These are phyloP conservation scores for Zaprionus kolodkinae DNA, from an alignment of 1,140 invertebrate species.

Conservation along the genomic window DNA sequence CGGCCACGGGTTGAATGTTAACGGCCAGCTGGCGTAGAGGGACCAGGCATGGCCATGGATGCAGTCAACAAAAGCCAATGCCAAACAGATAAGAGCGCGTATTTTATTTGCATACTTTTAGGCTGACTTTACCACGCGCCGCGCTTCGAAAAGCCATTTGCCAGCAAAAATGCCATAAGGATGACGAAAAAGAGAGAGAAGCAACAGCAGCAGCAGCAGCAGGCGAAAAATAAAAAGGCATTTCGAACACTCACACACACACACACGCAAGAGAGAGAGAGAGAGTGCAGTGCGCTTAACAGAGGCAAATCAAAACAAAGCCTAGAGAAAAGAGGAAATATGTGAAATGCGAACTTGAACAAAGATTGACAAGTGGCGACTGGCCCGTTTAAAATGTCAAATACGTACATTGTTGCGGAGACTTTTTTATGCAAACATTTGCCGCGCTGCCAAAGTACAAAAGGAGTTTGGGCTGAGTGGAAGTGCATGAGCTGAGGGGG, in stretches of 20 bases:
- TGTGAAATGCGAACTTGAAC: slow-evolving; percentile 81
- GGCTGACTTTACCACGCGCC: slow-evolving; percentile 64
- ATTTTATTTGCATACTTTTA: slow-evolving; percentile 83
- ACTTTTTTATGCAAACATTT: slow-evolving; percentile 71
- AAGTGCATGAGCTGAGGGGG: background rate
- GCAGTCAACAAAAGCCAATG: slow-evolving; percentile 74
- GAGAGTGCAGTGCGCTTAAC: slow-evolving; percentile 36
- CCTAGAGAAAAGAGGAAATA: slow-evolving; percentile 61
- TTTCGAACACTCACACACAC: slow-evolving; percentile 22
- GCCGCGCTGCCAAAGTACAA: background rate
- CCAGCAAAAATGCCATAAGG: slow-evolving; percentile 66
- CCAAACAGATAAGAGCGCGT: slow-evolving; percentile 80
- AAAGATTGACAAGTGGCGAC: slow-evolving; percentile 82
- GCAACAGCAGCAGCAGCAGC: background rate
- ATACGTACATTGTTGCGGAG: slow-evolving; percentile 77
- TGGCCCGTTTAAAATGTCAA: slow-evolving; percentile 82
- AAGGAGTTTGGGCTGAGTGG: slow-evolving; percentile 1
- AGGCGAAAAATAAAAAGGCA: slow-evolving; percentile 28
- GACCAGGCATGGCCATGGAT: background rate
- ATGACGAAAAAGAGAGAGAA: slow-evolving; percentile 54
- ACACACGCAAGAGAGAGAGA: slow-evolving; percentile 9
- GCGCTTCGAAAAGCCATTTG: slow-evolving; percentile 77
- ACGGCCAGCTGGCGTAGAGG: slow-evolving; percentile 44
- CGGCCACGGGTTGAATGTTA: slow-evolving; percentile 8
- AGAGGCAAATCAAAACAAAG: slow-evolving; percentile 50